Evolutionary conservation across 2,888 invertebrate genomes (phyloP), one percentile per base, ranked within the genome.

Genomic region (Leucophenga montana): DNA sequence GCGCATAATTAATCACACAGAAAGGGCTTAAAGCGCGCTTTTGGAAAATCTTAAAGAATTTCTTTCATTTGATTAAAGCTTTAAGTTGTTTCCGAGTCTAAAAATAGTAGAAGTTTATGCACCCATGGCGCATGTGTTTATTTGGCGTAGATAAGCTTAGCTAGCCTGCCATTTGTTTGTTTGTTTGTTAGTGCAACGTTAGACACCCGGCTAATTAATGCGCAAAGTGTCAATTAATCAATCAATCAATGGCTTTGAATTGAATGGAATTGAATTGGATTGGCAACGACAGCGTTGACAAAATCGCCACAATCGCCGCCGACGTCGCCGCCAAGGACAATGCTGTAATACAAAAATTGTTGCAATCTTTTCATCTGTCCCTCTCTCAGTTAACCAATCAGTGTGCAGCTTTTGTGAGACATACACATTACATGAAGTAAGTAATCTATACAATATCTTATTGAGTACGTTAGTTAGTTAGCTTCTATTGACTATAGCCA

Each of bases 201-300:
- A 72, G 72, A 75, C 72, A 72, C 71, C 66, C 70, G 70, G 71
- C 79, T 86, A 85, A 83, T 83, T 86, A 86, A 85, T 85, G 81
- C 78, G 79, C 75, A 79, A 81, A 81, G 82, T 86, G 82, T 85
- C 86, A 85, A 85, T 85, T 82, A 82, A 85, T 85, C 85, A 86
- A 85, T 86, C 84, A 82, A 78, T 69, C 79, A 67, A 57, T 20
- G 33, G 50, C 16, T n/a, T 16, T 31, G 31, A 61, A n/a, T 27
- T n/a, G 8, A 27, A 61, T 16, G 14, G 61, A 61, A 61, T 33
- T 39, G 22, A 59, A 48, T 44, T 39, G 9, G 20, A 50, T 22
- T 54, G 39, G 22, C 27, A 14, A 56, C 56, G 27, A 39, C 39
- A 16, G 39, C 11, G 33, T 16, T 61, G 61, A 27, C 31, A n/a